A percentile compares a stretch with the other conserved stretches of the same genome.
phyloP scores from a whole-genome alignment of 2,888 invertebrate genomes.

The Lomographa bimaculata region DNA sequence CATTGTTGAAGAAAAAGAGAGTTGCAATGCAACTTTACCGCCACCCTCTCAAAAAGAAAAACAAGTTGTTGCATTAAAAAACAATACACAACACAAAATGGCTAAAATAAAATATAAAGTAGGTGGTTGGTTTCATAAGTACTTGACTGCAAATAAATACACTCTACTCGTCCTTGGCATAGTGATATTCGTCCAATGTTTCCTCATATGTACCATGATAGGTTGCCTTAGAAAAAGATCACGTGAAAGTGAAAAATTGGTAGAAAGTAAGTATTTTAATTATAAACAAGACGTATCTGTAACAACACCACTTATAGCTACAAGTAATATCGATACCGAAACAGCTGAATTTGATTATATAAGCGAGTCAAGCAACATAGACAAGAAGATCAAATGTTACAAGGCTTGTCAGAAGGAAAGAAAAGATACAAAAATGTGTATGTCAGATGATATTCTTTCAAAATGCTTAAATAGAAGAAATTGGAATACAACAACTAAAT shows the following conservation, averaged over 20 bases:
- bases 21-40: too few species aligned
- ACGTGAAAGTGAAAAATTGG: constrained; percentile 45
- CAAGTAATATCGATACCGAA: constrained; percentile 64
- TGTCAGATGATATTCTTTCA: constrained; percentile 71
- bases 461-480: constrained; percentile 69
- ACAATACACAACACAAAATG: too few species aligned
- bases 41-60: too few species aligned
- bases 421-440: constrained; percentile 48
- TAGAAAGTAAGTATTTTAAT: constrained; percentile 58
- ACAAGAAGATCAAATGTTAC: constrained; percentile 66
- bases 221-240: constrained; percentile 50
- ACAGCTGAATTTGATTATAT: constrained; percentile 58
- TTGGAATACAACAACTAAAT: constrained; percentile 56
- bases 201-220: constrained; percentile 54
- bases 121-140: constrained; percentile 9
- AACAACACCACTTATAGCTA: constrained; percentile 66
- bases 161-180: constrained; percentile 42
- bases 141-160: constrained; percentile 41
- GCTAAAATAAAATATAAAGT: too few species aligned
- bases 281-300: constrained; percentile 65
- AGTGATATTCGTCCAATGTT: constrained; percentile 55
- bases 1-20: constrained; percentile 47
- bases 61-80: too few species aligned
- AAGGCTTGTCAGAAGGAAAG: constrained; percentile 65
- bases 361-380: constrained; percentile 58